phyloP scores from a whole-genome alignment of 53 echinoderm and acorn worm species.

The Antedon mediterranea region DNA sequence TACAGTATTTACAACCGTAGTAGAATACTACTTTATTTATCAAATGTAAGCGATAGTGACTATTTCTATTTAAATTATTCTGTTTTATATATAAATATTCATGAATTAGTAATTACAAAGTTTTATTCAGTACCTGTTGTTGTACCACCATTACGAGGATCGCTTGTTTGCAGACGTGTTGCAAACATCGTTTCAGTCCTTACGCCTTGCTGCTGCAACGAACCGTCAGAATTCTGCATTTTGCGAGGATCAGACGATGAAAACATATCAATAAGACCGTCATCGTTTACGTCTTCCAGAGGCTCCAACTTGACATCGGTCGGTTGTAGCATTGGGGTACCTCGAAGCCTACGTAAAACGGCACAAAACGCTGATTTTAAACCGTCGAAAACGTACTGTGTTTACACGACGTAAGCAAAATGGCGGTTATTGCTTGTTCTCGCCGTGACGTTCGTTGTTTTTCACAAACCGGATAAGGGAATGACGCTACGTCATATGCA shows the following conservation, averaged over 20 bases:
- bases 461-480: background rate
- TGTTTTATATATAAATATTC: no score
- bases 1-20: no score
- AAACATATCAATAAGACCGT: background rate
- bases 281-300: background rate
- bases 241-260: background rate
- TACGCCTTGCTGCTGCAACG: background rate
- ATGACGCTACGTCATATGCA: constrained; percentile 1
- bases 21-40: no score
- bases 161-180: no score
- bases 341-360: background rate
- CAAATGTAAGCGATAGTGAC: no score
- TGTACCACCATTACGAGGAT: no score
- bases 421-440: background rate
- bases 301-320: background rate
- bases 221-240: background rate
- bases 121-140: no score
- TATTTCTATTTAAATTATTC: no score
- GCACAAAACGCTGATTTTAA: background rate
- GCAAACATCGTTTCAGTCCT: background rate
- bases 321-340: background rate
- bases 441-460: background rate
- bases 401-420: background rate
- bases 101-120: no score
- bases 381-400: background rate